These are phyloP conservation scores for Chelonus formosanus DNA, from an alignment of 2,888 invertebrate species.

Conservation along the genomic window DNA sequence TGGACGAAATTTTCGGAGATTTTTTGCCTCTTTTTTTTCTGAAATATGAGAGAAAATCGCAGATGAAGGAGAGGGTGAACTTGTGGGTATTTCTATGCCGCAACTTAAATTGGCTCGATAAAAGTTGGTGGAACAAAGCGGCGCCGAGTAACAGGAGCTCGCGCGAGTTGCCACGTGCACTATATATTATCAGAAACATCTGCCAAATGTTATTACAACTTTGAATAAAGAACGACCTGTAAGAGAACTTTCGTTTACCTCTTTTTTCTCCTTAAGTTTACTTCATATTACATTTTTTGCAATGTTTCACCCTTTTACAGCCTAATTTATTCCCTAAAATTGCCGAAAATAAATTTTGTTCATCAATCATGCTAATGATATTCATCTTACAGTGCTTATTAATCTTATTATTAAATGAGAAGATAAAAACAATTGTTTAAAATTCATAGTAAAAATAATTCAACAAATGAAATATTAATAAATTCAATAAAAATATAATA, in stretches of 20 bases:
- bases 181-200: slow-evolving; percentile 58
- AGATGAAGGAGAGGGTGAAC: slow-evolving; percentile 25
- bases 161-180: slow-evolving; percentile 38
- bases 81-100: slow-evolving; percentile 45
- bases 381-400: too few relatives aligned
- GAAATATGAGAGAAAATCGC: slow-evolving; percentile 10
- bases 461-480: too few relatives aligned
- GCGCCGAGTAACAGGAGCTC: slow-evolving; percentile 34
- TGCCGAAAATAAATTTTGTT: too few relatives aligned
- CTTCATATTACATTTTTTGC: too few relatives aligned
- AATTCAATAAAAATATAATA: too few relatives aligned
- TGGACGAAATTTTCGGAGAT: neutral
- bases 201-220: slow-evolving; percentile 66
- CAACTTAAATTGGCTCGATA: slow-evolving; percentile 66
- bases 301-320: too few relatives aligned
- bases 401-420: too few relatives aligned
- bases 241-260: slow-evolving; percentile 14
- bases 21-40: slow-evolving; percentile 9
- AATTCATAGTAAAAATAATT: too few relatives aligned
- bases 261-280: slow-evolving; percentile 37
- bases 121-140: slow-evolving; percentile 63
- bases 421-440: too few relatives aligned
- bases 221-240: slow-evolving; percentile 61
- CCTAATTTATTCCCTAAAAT: too few relatives aligned
- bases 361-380: too few relatives aligned